Evolutionary conservation across 1,140 invertebrate species (phyloP).

Genomic region (Sycophila sp.): DNA sequence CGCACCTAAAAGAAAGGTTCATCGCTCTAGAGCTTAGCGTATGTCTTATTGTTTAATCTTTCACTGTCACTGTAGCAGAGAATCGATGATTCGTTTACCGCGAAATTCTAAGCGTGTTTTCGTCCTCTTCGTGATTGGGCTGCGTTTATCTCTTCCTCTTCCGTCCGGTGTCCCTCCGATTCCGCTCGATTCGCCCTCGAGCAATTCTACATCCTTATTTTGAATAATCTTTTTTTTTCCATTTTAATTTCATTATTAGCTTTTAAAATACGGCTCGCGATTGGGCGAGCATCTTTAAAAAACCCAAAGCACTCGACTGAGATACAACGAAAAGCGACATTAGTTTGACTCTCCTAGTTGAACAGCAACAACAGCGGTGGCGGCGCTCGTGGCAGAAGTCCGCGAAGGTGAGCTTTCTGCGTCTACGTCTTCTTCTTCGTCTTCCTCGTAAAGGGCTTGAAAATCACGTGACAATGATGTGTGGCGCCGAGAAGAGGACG

Average conservation of each 20-base stretch:
- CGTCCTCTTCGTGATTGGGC: constrained; percentile 15
- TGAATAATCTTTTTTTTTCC: constrained; percentile 1
- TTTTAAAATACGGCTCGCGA: constrained; percentile 23
- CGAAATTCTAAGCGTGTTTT: not conserved
- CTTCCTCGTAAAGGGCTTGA: not conserved
- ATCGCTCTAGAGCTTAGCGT: no score
- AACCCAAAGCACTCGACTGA: constrained; percentile 1
- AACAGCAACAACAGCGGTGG: not conserved
- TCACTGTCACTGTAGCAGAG: no score
- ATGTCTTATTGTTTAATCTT: no score
- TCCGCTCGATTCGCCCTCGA: no score
- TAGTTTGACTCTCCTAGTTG: constrained; percentile 22
- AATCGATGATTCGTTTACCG: not conserved
- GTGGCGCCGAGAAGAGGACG: constrained; percentile 94
- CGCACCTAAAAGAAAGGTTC: no score
- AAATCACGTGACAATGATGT: constrained; percentile 91
- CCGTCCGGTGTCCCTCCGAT: no score
- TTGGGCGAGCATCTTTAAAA: constrained; percentile 8
- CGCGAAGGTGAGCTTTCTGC: constrained; percentile 4
- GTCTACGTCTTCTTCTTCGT: not conserved
- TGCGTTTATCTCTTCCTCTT: constrained; percentile 24
- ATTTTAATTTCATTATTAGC: not conserved
- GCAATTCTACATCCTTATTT: constrained; percentile 17
- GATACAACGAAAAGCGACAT: constrained; percentile 25
- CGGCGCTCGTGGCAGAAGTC: not conserved